Percentiles rank a stretch among this genome's conserved stretches.
These are phyloP conservation scores for Siderastrea siderea DNA, from an alignment of 92 coral and sea anemone species.

Conservation along the genomic window DNA sequence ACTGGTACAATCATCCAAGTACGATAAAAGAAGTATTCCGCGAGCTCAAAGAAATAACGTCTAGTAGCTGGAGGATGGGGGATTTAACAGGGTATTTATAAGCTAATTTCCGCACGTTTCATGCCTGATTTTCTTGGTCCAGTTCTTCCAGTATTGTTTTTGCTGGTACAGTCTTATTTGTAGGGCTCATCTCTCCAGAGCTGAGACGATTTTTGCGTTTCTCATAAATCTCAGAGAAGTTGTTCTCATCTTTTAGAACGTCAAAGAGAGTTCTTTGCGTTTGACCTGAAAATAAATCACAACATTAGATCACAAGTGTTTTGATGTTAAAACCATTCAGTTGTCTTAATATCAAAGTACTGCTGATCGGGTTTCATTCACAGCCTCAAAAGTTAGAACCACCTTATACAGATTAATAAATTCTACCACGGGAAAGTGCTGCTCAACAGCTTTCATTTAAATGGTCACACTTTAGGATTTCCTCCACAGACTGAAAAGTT, in stretches of 20 bases:
- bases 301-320: neutral
- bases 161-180: neutral
- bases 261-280: slow-evolving; percentile 29
- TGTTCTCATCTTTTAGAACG: slow-evolving; percentile 27
- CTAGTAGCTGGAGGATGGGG: neutral
- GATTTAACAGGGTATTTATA: neutral
- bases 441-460: too few relatives aligned
- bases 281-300: slow-evolving; percentile 6
- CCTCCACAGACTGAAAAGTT: too few relatives aligned
- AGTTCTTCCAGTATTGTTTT: neutral
- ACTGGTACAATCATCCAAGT: too few relatives aligned
- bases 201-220: slow-evolving; percentile 18
- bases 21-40: neutral
- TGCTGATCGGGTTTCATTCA: too few relatives aligned
- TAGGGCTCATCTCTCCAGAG: slow-evolving; percentile 2
- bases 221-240: slow-evolving; percentile 22
- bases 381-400: too few relatives aligned
- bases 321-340: too few relatives aligned
- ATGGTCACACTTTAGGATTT: too few relatives aligned
- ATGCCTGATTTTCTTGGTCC: slow-evolving; percentile 1
- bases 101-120: neutral
- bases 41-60: neutral
- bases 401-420: too few relatives aligned
- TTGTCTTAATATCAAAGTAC: too few relatives aligned
- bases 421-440: too few relatives aligned